Conservation (phyloP, 2,888 invertebrate genomes). For the Limenitis arthemis region DNA sequence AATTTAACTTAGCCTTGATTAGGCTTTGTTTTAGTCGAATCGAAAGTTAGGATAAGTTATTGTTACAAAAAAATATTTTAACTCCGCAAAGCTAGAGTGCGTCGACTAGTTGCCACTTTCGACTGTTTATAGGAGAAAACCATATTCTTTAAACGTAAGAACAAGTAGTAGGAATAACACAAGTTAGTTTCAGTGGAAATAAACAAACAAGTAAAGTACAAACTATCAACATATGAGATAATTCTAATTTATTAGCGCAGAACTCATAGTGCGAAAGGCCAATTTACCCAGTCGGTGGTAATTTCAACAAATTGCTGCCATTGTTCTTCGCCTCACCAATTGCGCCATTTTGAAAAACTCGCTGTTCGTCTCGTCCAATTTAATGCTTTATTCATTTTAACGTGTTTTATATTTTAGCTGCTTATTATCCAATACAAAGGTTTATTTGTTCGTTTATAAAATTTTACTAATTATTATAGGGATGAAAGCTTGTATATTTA, state of each 20-base stretch:
- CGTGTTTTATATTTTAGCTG: slow-evolving; percentile 2
- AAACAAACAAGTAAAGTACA: no score
- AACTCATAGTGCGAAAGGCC: slow-evolving; percentile 19
- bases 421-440: neutral
- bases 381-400: slow-evolving; percentile 20
- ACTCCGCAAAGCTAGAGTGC: no score
- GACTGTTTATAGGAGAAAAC: no score
- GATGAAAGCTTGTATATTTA: neutral
- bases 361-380: slow-evolving; percentile 17
- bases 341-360: slow-evolving; percentile 26
- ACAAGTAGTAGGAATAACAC: no score
- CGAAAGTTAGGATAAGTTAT: no score
- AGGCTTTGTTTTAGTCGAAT: no score
- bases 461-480: neutral
- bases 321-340: slow-evolving; percentile 38
- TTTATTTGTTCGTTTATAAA: neutral
- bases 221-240: neutral
- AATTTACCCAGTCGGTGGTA: slow-evolving; percentile 33
- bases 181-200: no score
- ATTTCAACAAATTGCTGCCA: slow-evolving; percentile 56
- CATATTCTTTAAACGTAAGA: no score
- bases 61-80: no score
- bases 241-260: slow-evolving; percentile 17
- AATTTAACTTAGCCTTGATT: no score
- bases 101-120: no score